Evolutionary conservation across 2,888 invertebrate genomes (phyloP), one percentile per base, ranked within the genome.

Genomic region (Brenthis daphne): DNA sequence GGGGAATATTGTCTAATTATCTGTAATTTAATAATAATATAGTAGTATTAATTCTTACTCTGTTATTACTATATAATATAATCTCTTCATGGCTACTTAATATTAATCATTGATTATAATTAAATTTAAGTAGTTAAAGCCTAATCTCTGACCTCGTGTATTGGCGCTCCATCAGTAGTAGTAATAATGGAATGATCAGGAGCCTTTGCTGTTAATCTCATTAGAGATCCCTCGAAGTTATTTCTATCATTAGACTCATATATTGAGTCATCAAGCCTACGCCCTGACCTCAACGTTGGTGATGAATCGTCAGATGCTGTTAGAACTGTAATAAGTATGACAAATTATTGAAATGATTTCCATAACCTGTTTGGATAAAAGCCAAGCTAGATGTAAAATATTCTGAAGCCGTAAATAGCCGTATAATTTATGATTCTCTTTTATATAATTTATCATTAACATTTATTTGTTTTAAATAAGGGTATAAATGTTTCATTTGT

Each of bases 261-360:
- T 2, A 89, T 77, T 1, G 87, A 84, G 69, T 89, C 85, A 0
- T 89, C 89, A 43, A 89, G 71, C 50, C 87, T 80, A 20, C 89
- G 79, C 0, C 84, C 85, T 2, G 87, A 82, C 6, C 75, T 73
- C 12, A 78, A 3, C 0, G 81, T 71, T 13, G 74, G 64, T 0
- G 74, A 72, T 8, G 79, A 80, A 0, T 77, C 79, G 1, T 79
- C 68, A 0, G 72, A 67, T 16, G 74, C 82, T 1, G 82, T 82
- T 65, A 77, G 73, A 33, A 84, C 88, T 87, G 69, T 12, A 73
- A 74, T 57, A 60, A n/a, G 48, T 51, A 29, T 53, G 20, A 58
- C 14, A 53, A 8, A 37, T 58, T 20, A 65, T 37, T 51, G 20
- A 65, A 65, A 14, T 51, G 37, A 50, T 13, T 48, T n/a, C 24